phyloP scores from a whole-genome alignment of 2,113 vertebrate genomes.

The Bufo bufo region DNA sequence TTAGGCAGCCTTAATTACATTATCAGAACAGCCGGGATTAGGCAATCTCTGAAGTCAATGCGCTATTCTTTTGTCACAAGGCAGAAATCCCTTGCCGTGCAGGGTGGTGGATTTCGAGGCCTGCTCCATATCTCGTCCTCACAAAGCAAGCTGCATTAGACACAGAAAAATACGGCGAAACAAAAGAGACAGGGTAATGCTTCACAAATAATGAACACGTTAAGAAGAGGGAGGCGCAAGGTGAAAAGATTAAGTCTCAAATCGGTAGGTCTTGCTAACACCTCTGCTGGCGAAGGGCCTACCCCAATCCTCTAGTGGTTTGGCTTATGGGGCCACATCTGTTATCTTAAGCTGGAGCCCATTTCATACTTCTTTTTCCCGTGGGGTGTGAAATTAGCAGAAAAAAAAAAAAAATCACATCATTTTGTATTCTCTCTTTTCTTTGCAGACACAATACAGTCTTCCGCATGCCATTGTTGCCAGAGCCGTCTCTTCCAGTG shows the following conservation, averaged over 20 bases:
- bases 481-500: slow-evolving; percentile 63
- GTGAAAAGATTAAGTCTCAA: slow-evolving; percentile 91
- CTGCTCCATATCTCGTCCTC: slow-evolving; percentile 87
- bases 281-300: slow-evolving; percentile 78
- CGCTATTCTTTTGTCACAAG: slow-evolving; percentile 93
- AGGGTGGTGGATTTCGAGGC: slow-evolving; percentile 88
- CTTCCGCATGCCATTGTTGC: slow-evolving; percentile 74
- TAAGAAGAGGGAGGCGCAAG: slow-evolving; percentile 85
- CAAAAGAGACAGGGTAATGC: slow-evolving; percentile 82
- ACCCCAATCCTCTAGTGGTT: slow-evolving; percentile 70
- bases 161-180: slow-evolving; percentile 78
- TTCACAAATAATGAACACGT: slow-evolving; percentile 89
- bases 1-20: slow-evolving; percentile 99
- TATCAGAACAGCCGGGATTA: slow-evolving; percentile 99
- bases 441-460: slow-evolving; percentile 74
- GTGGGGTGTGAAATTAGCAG: slow-evolving; percentile 79
- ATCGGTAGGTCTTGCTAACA: slow-evolving; percentile 77
- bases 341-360: slow-evolving; percentile 81
- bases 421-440: slow-evolving; percentile 76
- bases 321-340: slow-evolving; percentile 69
- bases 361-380: slow-evolving; percentile 72
- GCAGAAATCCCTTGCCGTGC: slow-evolving; percentile 90
- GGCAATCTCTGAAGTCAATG: slow-evolving; percentile 99
- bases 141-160: slow-evolving; percentile 92
- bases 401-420: slow-evolving; percentile 38